Percentiles rank a stretch among this genome's conserved stretches.
Conservation (phyloP, 2,113 vertebrate genomes). For the Lophura nycthemera region DNA sequence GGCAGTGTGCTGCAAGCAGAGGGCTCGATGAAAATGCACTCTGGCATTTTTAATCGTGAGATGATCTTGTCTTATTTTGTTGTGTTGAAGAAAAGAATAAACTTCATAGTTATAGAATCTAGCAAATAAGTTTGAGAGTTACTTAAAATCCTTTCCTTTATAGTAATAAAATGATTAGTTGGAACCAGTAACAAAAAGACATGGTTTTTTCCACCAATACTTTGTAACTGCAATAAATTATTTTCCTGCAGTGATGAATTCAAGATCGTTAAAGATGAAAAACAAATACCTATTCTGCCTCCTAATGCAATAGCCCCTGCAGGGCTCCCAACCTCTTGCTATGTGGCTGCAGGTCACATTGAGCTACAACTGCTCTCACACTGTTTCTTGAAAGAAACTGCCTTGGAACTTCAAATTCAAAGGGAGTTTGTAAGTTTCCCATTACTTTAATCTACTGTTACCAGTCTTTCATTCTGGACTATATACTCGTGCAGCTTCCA, state of each 20-base stretch:
- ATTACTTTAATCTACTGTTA: constrained; percentile 15
- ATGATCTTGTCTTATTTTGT: background rate
- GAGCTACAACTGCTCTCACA: background rate
- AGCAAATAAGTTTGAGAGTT: background rate
- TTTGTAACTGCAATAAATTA: background rate
- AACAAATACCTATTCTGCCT: background rate
- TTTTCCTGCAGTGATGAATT: background rate
- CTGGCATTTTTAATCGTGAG: background rate
- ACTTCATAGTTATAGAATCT: background rate
- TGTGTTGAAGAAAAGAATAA: background rate
- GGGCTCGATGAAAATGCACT: background rate
- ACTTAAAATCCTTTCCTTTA: background rate
- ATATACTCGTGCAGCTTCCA: background rate
- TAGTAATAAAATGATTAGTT: background rate
- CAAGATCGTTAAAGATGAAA: background rate
- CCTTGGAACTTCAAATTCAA: background rate
- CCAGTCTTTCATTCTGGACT: background rate
- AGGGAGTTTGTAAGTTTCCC: background rate
- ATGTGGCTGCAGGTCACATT: background rate
- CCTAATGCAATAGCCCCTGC: background rate
- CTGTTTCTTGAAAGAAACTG: background rate
- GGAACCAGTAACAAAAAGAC: background rate
- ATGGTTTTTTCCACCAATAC: background rate
- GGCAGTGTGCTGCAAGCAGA: background rate
- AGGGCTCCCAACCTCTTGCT: background rate